Evolutionary conservation across 2,113 vertebrate genomes (phyloP), one percentile per base, ranked within the genome.

Genomic region (Tenebrosternarchus preto): DNA sequence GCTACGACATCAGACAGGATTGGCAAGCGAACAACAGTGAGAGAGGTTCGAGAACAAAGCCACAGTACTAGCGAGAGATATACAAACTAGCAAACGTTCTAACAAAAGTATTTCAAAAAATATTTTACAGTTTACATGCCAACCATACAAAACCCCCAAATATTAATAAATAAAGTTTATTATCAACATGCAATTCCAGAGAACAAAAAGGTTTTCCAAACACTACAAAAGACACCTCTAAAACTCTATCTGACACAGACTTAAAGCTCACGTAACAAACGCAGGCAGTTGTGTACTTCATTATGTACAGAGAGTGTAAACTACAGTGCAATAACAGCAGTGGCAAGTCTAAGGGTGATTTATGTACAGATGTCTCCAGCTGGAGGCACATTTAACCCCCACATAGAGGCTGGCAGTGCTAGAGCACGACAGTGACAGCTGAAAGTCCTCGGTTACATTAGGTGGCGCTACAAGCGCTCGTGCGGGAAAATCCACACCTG

Each of bases 121-220:
- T 8, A 31, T n/a, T 33, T 5, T 53, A 53, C 5, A 69, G 33
- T 25, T 2, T 46, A 70, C 15, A 43, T 63, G n/a, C 3, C 25
- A 68, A 59, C 50, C 33, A 77, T 0, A 50, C 36, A n/a, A 46
- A 5, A 36, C 20, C 17, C 20, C 17, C 0, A 8, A 70, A 22
- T 25, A 53, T 72, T 22, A 76, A 27, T 57, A 72, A 64, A 83
- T 61, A 61, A 36, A 20, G 61, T 84, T 84, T 81, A 84, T 77
- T 76, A 61, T 50, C 50, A 74, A 46, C 83, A 84, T 81, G 83
- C 83, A 75, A 53, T 71, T 33, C 56, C 43, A 67, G 64, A 17
- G 56, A 69, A 69, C 56, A 60, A 80, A 5, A 79, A 55, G 15
- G 0, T 6, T 67, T 61, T 77, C 64, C 57, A 83, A 76, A 70